Base-by-base conservation (phyloP, 2,113 vertebrate species). In the Hyla sarda region DNA sequence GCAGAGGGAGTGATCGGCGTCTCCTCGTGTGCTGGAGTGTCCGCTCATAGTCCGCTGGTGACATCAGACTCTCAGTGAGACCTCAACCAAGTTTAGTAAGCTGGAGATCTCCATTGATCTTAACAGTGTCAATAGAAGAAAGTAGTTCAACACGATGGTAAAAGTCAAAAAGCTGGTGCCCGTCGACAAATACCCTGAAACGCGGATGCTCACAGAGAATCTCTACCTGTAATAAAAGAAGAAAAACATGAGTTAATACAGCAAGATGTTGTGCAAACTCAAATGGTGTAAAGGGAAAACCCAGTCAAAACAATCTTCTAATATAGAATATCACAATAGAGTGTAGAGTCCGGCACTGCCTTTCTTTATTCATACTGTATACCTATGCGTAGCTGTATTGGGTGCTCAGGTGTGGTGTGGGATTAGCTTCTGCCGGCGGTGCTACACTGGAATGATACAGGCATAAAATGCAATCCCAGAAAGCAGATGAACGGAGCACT, bases 141-240 rank as follows among this genome's bases (percentile, higher is more conserved):
- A 99, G 95, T 17, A 96, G 96, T 93, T 96, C 96, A 83, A 99
- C 94, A 92, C 98, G 98, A 91, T 99, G 98, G 91, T 98, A 98
- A 97, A 99, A 99, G 96, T 99, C 98, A 96, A 99, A 99, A 88
- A 99, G 97, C 92, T 97, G 97, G 90, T 99, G 98, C 95, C 98
- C 97, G 52, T 99, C 98, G 92, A 99, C 96, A 91, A 99, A 98
- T 94, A 99, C 95, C 91, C 98, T 96, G 95, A 99, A 99, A 32
- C 98, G 94, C 82, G 97, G 97, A 93, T 99, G 98, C 90, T 99
- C 98, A 11, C 98, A 99, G 90, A 98, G 97, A 90, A 99, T 98
- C 94, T 99, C 98, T 88, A 99, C 95, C 98, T 99, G 94, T 14
- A 90, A 92, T 32, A 87, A 89, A 88, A 90, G 0, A 92, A n/a